Evolutionary conservation across 2,797 vertebrate genomes (phyloP).

Genomic region (Urocyon cinereoargenteus): DNA sequence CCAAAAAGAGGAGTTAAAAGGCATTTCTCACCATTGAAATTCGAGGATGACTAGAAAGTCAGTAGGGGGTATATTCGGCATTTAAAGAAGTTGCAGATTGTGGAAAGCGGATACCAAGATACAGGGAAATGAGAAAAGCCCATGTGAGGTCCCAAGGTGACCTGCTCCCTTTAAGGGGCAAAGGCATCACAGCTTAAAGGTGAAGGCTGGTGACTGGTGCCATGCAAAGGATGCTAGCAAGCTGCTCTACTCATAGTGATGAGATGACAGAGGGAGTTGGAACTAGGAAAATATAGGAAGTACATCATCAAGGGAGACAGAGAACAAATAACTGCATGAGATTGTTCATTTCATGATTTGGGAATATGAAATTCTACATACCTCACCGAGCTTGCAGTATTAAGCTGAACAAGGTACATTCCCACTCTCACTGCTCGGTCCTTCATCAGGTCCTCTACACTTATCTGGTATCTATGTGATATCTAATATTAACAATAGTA

Average conservation of each 20-base stretch:
- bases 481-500: not conserved
- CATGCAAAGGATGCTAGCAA: not conserved
- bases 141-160: too few species aligned
- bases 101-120: not conserved
- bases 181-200: not conserved
- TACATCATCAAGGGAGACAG: not conserved
- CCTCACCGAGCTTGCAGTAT: not conserved
- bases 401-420: not conserved
- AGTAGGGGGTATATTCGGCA: too few species aligned
- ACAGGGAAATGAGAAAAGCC: not conserved
- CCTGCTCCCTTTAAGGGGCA: not conserved
- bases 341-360: too few species aligned
- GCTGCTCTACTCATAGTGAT: not conserved
- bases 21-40: not conserved
- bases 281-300: not conserved
- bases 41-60: not conserved
- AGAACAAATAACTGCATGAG: not conserved
- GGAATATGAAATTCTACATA: not conserved
- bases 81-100: not conserved
- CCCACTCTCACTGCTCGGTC: accelerated
- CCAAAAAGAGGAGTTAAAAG: not conserved
- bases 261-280: not conserved
- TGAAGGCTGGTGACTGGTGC: not conserved
- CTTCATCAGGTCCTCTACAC: not conserved
- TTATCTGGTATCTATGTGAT: not conserved